Conservation (phyloP, 2,888 invertebrate species). For the Melinopterus prodromus region DNA sequence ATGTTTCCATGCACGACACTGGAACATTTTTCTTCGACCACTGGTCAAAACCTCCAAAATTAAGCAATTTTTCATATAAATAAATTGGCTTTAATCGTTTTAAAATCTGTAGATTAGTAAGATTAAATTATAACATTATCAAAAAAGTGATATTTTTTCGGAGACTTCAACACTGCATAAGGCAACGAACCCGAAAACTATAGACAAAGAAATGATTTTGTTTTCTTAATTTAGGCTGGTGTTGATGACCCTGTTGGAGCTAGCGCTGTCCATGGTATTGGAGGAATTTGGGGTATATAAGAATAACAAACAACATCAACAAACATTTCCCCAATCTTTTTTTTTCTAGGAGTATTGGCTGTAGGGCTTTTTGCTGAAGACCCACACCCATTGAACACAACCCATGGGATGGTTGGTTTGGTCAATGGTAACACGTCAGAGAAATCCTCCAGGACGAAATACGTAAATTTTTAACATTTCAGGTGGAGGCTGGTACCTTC, state of each 20-base stretch:
- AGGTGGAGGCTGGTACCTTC: conserved; percentile 89
- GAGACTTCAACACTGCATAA: no score
- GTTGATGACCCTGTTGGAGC: conserved; percentile 95
- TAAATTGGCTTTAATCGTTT: no score
- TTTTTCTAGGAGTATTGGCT: conserved; percentile 77
- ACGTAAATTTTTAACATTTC: conserved; percentile 29
- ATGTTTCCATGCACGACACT: no score
- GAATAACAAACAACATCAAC: no score
- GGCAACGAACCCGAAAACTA: neutral
- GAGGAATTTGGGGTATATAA: conserved; percentile 73
- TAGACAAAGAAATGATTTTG: neutral
- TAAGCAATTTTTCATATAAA: no score
- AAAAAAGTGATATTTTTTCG: no score
- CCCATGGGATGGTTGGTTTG: conserved; percentile 77
- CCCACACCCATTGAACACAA: conserved; percentile 82
- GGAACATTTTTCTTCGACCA: no score
- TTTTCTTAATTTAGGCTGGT: conserved; percentile 61
- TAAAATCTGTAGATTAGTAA: no score
- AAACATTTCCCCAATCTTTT: neutral
- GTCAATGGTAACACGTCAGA: conserved; percentile 68
- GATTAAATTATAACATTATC: no score
- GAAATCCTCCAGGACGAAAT: neutral
- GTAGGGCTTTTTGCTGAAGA: conserved; percentile 90
- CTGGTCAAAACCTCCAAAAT: no score
- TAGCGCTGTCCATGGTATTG: conserved; percentile 86